These are phyloP conservation scores for Meloe dianella DNA, from an alignment of 2,888 invertebrate species.

Conservation along the genomic window DNA sequence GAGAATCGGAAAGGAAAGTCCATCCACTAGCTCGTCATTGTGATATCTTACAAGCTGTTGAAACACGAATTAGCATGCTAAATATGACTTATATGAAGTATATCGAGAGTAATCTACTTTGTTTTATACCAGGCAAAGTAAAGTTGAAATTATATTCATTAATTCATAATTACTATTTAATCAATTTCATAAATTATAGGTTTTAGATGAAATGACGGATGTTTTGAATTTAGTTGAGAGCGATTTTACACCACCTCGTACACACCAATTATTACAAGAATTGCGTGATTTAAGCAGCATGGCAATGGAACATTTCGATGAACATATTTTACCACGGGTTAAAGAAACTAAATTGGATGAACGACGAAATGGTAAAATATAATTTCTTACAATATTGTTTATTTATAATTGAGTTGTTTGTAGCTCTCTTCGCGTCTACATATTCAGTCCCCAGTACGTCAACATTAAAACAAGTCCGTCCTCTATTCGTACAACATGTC, in stretches of 20 bases:
- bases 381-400: not conserved
- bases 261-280: conserved; percentile 82
- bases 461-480: conserved; percentile 18
- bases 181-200: conserved; percentile 61
- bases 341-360: conserved; percentile 45
- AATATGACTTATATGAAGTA: conserved; percentile 92
- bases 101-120: conserved; percentile 82
- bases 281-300: conserved; percentile 90
- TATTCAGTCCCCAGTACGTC: conserved; percentile 9
- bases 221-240: conserved; percentile 75
- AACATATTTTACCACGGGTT: conserved; percentile 73
- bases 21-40: conserved; percentile 88
- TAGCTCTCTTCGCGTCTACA: conserved; percentile 16
- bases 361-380: conserved; percentile 38
- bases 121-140: conserved; percentile 94
- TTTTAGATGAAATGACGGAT: conserved; percentile 84
- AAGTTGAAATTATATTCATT: conserved; percentile 32
- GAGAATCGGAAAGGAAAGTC: conserved; percentile 87
- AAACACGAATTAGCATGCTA: conserved; percentile 89
- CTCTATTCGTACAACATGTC: conserved; percentile 39
- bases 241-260: conserved; percentile 70
- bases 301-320: conserved; percentile 97
- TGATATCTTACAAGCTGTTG: conserved; percentile 87
- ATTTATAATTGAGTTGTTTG: not conserved
- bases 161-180: conserved; percentile 9